Evolutionary conservation across 2,888 invertebrate genomes (phyloP).

Genomic region (Melanostoma mellinum): DNA sequence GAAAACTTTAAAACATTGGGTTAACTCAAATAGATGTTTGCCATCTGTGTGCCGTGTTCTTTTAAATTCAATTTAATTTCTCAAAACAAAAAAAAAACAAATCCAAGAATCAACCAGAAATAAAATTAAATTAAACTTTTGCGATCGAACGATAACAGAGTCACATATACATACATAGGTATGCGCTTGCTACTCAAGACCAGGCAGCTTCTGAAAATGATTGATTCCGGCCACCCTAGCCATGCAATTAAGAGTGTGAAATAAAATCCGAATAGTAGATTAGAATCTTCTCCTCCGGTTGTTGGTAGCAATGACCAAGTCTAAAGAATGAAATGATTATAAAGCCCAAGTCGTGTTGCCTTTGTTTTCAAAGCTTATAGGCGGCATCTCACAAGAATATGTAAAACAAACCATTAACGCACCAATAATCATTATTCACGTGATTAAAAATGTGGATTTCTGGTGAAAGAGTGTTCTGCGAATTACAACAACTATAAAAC

Average conservation of each 20-base stretch:
- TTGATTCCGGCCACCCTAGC: conserved; percentile 71
- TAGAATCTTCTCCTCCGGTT: conserved; percentile 44
- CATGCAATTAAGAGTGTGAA: conserved; percentile 72
- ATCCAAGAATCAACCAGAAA: conserved; percentile 20
- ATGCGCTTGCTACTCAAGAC: background rate
- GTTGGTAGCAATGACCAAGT: conserved; percentile 42
- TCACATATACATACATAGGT: background rate
- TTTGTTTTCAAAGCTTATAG: conserved; percentile 34
- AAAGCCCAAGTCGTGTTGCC: conserved; percentile 24
- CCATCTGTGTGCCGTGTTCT: conserved; percentile 31
- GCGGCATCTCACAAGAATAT: conserved; percentile 73
- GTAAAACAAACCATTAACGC: conserved; percentile 82
- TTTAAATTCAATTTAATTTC: conserved; percentile 19
- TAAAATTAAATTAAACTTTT: conserved; percentile 63
- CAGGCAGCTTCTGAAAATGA: conserved; percentile 51
- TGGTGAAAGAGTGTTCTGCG: conserved; percentile 62
- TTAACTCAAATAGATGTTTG: conserved; percentile 40
- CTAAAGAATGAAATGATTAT: conserved; percentile 61
- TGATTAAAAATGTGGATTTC: conserved; percentile 67
- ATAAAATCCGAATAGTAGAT: conserved; percentile 65
- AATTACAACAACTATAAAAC: conserved; percentile 38
- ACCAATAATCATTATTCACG: conserved; percentile 81
- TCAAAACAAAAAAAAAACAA: conserved; percentile 9
- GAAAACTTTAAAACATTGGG: conserved; percentile 60
- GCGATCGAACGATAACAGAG: conserved; percentile 66